These are phyloP conservation scores for Pristionchus mayeri DNA, from an alignment of 2,888 invertebrate genomes.

Conservation along the genomic window DNA sequence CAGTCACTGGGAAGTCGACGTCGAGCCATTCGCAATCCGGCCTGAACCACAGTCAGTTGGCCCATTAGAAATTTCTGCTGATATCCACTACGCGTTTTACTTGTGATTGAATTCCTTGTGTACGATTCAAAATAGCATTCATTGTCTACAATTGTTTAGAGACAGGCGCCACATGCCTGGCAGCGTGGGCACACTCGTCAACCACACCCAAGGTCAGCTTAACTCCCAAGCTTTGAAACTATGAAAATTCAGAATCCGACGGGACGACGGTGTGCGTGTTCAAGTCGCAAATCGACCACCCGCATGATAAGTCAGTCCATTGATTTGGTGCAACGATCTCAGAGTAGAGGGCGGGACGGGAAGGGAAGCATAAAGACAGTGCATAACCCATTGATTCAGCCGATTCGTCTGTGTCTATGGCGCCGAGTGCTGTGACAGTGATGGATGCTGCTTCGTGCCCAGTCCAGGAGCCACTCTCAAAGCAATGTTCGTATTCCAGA, in stretches of 20 bases:
- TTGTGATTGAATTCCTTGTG: no score
- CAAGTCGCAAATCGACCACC: no score
- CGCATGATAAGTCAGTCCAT: no score
- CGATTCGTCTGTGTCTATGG: background rate
- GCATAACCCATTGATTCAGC: background rate
- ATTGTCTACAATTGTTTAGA: no score
- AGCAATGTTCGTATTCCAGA: background rate
- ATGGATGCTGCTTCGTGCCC: background rate
- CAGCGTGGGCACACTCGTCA: background rate
- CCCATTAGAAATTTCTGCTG: background rate
- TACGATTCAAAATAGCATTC: background rate
- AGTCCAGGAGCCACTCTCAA: background rate
- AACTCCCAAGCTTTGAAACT: background rate
- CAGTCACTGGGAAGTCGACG: conserved; percentile 4
- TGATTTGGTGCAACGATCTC: no score
- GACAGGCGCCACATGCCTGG: no score
- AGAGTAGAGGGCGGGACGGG: background rate
- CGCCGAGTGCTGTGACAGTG: background rate
- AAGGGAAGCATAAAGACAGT: background rate
- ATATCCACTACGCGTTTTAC: no score
- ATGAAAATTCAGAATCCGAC: background rate
- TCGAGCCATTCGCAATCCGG: background rate
- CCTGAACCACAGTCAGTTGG: background rate
- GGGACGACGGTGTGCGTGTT: background rate
- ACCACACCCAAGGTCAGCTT: background rate